Evolutionary conservation across 1,140 invertebrate genomes (phyloP).

Genomic region (Gyrodactylus salaris): DNA sequence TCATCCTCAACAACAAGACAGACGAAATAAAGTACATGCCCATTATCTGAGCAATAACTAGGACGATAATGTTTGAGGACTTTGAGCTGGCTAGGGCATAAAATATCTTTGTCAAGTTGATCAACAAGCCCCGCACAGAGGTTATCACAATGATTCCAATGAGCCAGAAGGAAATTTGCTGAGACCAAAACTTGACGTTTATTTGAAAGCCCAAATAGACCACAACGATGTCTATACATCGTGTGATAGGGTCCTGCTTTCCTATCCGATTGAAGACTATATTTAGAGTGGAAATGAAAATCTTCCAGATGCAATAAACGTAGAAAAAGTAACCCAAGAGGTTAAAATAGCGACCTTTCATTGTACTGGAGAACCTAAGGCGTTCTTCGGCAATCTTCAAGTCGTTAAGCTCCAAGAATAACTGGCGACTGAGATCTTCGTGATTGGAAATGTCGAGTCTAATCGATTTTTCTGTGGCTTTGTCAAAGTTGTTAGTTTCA

Average conservation of each 20-base stretch:
- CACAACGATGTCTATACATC: conserved; percentile 75
- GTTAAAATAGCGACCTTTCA: conserved; percentile 94
- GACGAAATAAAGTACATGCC: conserved; percentile 99
- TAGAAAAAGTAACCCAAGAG: conserved; percentile 94
- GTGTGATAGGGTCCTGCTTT: conserved; percentile 82
- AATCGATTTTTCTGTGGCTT: no score
- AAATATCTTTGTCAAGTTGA: conserved; percentile 98
- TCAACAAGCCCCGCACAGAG: conserved; percentile 64
- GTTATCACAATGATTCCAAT: conserved; percentile 91
- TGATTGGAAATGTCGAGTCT: conserved; percentile 47
- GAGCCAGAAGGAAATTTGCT: conserved; percentile 52
- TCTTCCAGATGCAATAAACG: conserved; percentile 91
- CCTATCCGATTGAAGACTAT: conserved; percentile 95
- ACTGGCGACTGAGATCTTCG: conserved; percentile 58
- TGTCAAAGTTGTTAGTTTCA: background rate
- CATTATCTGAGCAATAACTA: conserved; percentile 88
- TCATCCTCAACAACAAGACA: conserved; percentile 87
- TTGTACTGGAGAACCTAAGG: conserved; percentile 65
- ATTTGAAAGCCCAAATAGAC: conserved; percentile 82
- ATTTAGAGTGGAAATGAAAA: conserved; percentile 57
- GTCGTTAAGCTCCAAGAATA: conserved; percentile 79
- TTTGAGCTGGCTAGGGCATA: conserved; percentile 97
- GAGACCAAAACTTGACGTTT: conserved; percentile 32
- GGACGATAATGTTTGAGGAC: conserved; percentile 85
- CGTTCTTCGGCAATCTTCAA: conserved; percentile 45